Conservation (phyloP, 2,888 invertebrate species). For the Drosophila nr. perissopoda region DNA sequence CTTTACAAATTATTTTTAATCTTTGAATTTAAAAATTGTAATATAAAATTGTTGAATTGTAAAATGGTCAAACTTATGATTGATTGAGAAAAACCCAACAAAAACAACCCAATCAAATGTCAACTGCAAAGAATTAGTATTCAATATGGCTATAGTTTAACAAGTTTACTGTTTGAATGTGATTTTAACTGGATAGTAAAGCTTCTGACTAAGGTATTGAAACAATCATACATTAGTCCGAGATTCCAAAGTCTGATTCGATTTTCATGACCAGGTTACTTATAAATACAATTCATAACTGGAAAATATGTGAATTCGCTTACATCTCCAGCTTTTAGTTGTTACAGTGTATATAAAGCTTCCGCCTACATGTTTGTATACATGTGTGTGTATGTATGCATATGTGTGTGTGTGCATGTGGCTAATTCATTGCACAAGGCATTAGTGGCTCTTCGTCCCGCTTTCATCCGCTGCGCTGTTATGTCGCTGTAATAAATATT, state of each 20-base stretch:
- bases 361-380: neutral
- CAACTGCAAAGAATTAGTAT: neutral
- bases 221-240: neutral
- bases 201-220: neutral
- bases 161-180: neutral
- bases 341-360: conserved; percentile 8
- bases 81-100: neutral
- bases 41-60: neutral
- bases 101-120: neutral
- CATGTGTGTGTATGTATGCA: neutral
- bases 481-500: conserved; percentile 60
- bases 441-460: conserved; percentile 38
- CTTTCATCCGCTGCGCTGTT: conserved; percentile 23
- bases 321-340: neutral
- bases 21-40: neutral
- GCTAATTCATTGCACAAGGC: conserved; percentile 49
- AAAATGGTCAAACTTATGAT: neutral
- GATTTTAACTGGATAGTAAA: neutral
- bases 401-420: neutral
- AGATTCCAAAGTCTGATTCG: neutral
- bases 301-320: rapidly evolving
- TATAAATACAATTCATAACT: neutral
- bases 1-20: no score
- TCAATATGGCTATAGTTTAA: neutral
- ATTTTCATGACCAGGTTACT: neutral